Evolutionary conservation across 2,113 vertebrate genomes (phyloP), one percentile per base, ranked within the genome.

Genomic region (Scomber japonicus): DNA sequence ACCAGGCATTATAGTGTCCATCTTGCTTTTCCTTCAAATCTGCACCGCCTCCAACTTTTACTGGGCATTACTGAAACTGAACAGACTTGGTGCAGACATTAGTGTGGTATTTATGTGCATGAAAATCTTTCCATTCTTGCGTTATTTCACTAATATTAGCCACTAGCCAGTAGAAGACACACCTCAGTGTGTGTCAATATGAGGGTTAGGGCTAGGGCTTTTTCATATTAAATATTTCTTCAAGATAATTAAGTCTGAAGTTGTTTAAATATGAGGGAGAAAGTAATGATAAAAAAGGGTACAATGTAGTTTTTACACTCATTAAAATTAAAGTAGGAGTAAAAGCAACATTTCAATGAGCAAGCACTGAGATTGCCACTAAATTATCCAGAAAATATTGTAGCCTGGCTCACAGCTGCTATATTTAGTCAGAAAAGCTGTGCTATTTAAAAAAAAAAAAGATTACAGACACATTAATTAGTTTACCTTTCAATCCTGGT

Each of bases 241-340:
- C 27, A 74, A 78, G 54, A 30, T 65, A 76, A 70, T 74, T 67
- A 15, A 59, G 40, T 75, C 70, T 24, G 5, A 69, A 44, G 21
- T 51, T 5, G 57, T 56, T 45, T 59, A 35, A 35, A 73, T 60
- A 68, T 48, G 0, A 40, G 9, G 11, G 11, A 3, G 1, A 16
- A 31, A 13, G 1, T 1, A 12, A 30, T 51, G 44, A 14, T n/a
- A 1, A 14, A 50, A 27, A 73, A 63, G 9, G 2, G 15, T 55
- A 51, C 3, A 62, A 67, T 57, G n/a, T 19, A 46, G 21, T 16
- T 16, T 61, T 50, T 74, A 14, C 56, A 67, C 48, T 8, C 12
- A 14, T 19, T 61, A 16, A 48, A 56, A 19, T 56, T 24, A 35
- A 57, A 64, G 13, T 7, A 35, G 12, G 21, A 51, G 49, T 35